These are phyloP conservation scores for Anagyrus pseudococci DNA, from an alignment of 2,888 invertebrate species.

Conservation along the genomic window DNA sequence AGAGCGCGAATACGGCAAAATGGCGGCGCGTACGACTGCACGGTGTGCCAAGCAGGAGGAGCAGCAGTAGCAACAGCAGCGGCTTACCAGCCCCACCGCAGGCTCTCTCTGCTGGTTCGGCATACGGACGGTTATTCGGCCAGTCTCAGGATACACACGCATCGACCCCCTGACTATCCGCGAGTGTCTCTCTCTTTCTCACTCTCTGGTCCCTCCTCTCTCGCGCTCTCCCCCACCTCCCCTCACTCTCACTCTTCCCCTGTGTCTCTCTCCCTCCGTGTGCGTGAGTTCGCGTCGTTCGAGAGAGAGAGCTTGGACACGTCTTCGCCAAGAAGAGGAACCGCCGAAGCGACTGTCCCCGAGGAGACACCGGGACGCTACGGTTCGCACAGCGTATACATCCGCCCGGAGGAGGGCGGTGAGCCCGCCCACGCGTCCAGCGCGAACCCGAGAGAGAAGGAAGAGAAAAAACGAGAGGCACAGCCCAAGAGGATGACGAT, in stretches of 20 bases:
- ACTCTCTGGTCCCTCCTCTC: neutral
- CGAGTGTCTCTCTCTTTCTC: too few species aligned
- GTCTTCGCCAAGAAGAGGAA: neutral
- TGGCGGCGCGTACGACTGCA: conserved; percentile 27
- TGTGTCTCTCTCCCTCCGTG: neutral
- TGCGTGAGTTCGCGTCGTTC: neutral
- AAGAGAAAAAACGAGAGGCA: neutral
- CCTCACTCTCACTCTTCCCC: too few species aligned
- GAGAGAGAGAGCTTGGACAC: neutral
- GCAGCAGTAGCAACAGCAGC: conserved; percentile 15
- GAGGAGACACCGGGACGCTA: neutral
- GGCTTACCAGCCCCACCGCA: too few species aligned
- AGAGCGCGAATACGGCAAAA: conserved; percentile 28
- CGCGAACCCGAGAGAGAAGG: neutral
- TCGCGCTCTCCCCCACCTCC: neutral
- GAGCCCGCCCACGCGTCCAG: too few species aligned
- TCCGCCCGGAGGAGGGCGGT: neutral
- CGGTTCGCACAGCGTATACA: neutral
- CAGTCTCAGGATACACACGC: too few species aligned
- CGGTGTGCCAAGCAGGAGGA: conserved; percentile 4
- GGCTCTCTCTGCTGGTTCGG: too few species aligned
- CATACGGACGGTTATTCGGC: too few species aligned
- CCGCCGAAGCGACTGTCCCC: neutral
- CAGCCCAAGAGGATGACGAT: conserved; percentile 20
- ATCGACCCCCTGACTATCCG: too few species aligned